phyloP scores from a whole-genome alignment of 2,888 invertebrate species.

The Tridacna crocea region DNA sequence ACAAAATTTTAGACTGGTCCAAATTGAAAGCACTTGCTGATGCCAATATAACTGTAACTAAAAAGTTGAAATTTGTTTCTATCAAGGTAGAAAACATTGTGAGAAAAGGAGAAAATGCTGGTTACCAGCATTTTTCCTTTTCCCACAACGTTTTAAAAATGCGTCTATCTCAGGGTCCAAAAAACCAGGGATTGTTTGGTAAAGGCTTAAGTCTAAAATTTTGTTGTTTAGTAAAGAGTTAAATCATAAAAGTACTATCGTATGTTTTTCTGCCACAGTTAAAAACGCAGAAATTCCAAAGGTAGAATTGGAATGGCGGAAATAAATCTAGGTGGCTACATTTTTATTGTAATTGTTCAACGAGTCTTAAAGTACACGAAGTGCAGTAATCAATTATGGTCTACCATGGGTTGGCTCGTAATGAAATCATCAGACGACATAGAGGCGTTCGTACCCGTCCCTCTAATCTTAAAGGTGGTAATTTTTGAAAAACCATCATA shows the following conservation, averaged over 20 bases:
- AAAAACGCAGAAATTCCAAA: no score
- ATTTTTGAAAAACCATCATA: neutral
- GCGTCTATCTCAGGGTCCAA: no score
- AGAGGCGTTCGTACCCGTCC: conserved; percentile 19
- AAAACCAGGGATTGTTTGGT: neutral
- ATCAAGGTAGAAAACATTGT: no score
- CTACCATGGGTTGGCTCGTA: conserved; percentile 1
- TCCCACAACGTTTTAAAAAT: neutral
- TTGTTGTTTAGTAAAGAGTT: no score
- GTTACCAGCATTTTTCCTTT: neutral
- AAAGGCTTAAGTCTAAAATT: neutral
- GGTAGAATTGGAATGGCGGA: neutral
- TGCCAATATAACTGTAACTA: no score
- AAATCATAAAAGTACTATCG: no score
- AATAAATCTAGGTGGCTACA: neutral
- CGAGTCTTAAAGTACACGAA: conserved; percentile 18
- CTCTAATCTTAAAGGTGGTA: conserved; percentile 2
- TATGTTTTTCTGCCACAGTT: no score
- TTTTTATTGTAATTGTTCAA: conserved; percentile 19
- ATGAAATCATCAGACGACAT: conserved; percentile 28
- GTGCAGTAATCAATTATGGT: conserved; percentile 24
- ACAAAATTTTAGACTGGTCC: no score
- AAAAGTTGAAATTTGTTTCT: no score
- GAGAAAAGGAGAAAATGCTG: no score
- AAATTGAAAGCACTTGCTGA: no score